A percentile compares a stretch with the other conserved stretches of the same genome.
Conservation (phyloP, 2,797 vertebrate genomes). For the Fistularia tabacaria region DNA sequence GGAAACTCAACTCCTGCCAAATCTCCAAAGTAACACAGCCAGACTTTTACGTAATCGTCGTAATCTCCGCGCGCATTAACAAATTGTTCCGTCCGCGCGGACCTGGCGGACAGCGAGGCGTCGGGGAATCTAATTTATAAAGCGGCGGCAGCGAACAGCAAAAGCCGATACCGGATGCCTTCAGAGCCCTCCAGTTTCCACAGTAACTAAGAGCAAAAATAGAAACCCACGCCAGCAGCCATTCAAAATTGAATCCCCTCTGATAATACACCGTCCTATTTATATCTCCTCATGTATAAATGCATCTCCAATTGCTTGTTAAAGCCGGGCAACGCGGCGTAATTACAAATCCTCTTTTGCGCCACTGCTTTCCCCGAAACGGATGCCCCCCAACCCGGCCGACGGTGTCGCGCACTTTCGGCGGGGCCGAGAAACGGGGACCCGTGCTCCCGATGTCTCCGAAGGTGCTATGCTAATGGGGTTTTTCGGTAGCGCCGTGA, state of each 20-base stretch:
- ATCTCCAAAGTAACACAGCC: constrained; percentile 8
- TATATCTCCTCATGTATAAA: constrained; percentile 51
- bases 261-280: constrained; percentile 64
- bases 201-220: constrained; percentile 78
- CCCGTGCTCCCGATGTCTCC: too few species aligned
- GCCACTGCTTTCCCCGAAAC: not conserved
- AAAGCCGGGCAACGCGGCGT: constrained; percentile 27
- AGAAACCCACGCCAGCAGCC: constrained; percentile 68
- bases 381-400: too few species aligned
- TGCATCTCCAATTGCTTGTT: constrained; percentile 50
- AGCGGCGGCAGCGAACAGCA: constrained; percentile 58
- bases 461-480: too few species aligned
- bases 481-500: too few species aligned
- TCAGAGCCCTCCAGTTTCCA: constrained; percentile 74
- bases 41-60: constrained; percentile 4
- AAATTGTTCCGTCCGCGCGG: constrained; percentile 8
- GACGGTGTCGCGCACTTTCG: too few species aligned
- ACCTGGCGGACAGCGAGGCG: constrained; percentile 12
- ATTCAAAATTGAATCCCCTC: constrained; percentile 65
- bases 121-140: constrained; percentile 37
- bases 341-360: constrained; percentile 5
- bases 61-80: constrained; percentile 18
- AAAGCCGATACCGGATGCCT: constrained; percentile 62
- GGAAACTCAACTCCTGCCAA: constrained; percentile 19
- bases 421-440: too few species aligned